Base-by-base conservation (phyloP, 2,888 invertebrate species). In the Physocephala rufipes region DNA sequence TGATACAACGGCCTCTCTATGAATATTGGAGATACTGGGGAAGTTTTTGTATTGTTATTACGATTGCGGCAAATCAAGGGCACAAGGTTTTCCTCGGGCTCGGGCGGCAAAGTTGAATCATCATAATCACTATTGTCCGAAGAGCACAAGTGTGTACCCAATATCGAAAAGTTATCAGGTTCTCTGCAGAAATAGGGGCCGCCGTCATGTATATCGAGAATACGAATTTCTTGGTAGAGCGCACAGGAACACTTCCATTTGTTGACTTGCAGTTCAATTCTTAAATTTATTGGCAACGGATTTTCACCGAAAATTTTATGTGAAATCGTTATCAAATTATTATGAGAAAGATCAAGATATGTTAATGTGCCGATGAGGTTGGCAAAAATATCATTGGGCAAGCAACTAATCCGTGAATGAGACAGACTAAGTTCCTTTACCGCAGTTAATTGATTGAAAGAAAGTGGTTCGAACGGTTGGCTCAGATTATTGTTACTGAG, bases 401-500 rank as follows among this genome's bases (percentile, higher is more conserved):
- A 72, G 58, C 47, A 76, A 13, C 69, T 43, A 16, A 84, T 79
- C 21, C 79, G 74, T 1, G 81, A 82, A 71, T 80, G 4, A 0
- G 81, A 76, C 43, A 84, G 67, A 63, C 79, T 72, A 4, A 84
- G 49, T 9, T 55, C 59, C 68, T 82, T 78, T 1, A 84, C 78
- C 77, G 80, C 76, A 0, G 81, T 79, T 13, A 83, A 61, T 43
- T 79, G 78, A 0, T 13, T 67, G 43, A 84, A 84, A 0, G 75
- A 72, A 2, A 74, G 71, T 12, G 70, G 15, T 0, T 19, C 53
- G 2, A 83, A 67, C 9, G 71, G 43, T 9, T 66, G 19, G 0
- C 59, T 69, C 16, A 84, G 81, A 64, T 81, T 74, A 26, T 84
- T 84, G 30, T 77, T 64, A 26, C 82, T 82, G 9, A 84, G 79